These are phyloP conservation scores for Bombus picipes DNA, from an alignment of 1,140 invertebrate genomes.

Conservation along the genomic window DNA sequence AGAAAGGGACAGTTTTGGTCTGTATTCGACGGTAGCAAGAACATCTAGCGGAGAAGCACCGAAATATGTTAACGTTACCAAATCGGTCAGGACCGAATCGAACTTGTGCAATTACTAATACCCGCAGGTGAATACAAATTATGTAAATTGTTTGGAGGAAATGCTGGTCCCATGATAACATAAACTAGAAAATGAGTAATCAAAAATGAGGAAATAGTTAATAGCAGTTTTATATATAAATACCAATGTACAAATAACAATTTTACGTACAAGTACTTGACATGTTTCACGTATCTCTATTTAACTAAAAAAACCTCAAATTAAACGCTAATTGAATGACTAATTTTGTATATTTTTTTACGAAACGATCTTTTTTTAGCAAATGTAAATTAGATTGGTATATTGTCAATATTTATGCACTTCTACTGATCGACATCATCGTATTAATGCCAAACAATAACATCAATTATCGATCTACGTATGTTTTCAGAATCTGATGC, in stretches of 20 bases:
- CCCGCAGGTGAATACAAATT: slow-evolving; percentile 20
- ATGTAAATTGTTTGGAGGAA: neutral
- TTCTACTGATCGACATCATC: neutral
- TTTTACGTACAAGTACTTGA: neutral
- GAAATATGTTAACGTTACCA: neutral
- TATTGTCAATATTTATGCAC: neutral
- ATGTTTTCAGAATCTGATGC: slow-evolving; percentile 16
- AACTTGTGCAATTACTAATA: slow-evolving; percentile 22
- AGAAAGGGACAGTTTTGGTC: neutral
- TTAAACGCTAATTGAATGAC: neutral
- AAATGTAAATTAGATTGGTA: neutral
- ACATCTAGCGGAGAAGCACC: slow-evolving; percentile 14
- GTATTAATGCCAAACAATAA: neutral
- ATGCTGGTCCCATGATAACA: slow-evolving; percentile 13
- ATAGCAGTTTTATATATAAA: too few relatives aligned
- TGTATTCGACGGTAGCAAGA: neutral
- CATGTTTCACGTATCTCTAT: neutral
- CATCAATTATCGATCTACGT: slow-evolving; percentile 9
- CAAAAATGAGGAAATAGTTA: slow-evolving; percentile 9
- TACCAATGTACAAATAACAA: too few relatives aligned
- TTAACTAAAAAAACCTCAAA: neutral
- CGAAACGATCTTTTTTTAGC: neutral
- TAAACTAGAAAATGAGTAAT: neutral
- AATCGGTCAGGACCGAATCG: neutral
- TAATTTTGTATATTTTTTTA: neutral